A percentile compares a stretch with the other conserved stretches of the same genome.
Evolutionary conservation across 2,113 vertebrate species (phyloP).

Genomic region (Pseudolaguvia tuberculata): DNA sequence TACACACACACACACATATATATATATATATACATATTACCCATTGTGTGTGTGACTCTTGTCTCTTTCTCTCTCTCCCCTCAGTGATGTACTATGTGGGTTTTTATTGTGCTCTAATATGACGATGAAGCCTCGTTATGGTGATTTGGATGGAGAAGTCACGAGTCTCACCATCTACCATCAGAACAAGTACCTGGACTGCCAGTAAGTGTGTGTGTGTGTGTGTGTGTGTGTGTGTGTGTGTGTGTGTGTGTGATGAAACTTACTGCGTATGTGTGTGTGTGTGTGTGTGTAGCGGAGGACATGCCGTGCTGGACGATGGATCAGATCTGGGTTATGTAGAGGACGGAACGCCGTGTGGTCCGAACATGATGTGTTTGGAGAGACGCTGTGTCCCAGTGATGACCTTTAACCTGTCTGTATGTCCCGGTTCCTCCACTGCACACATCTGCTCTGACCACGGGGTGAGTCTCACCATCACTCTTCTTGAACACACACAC

Average conservation of each 20-base stretch:
- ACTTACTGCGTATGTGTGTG: constrained; percentile 10
- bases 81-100: constrained; percentile 91
- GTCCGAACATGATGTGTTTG: constrained; percentile 94
- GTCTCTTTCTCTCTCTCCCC: not conserved
- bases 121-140: constrained; percentile 77
- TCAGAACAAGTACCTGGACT: constrained; percentile 91
- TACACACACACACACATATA: too few relatives aligned
- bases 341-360: constrained; percentile 90
- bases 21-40: too few relatives aligned
- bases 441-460: constrained; percentile 84
- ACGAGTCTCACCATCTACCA: constrained; percentile 89
- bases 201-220: constrained; percentile 72
- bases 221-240: not conserved
- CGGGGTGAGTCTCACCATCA: constrained; percentile 70
- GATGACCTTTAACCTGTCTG: constrained; percentile 88
- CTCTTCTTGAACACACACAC: not conserved
- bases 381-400: constrained; percentile 86
- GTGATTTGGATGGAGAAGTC: constrained; percentile 83
- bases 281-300: constrained; percentile 42
- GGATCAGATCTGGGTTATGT: constrained; percentile 90
- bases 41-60: too few relatives aligned
- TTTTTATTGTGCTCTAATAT: constrained; percentile 90
- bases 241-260: constrained; percentile 23
- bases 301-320: constrained; percentile 81
- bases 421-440: constrained; percentile 80